Percentiles rank a stretch among this genome's conserved stretches.
Conservation (phyloP, 2,797 vertebrate genomes). For the Petrocephalus schoutedeni region DNA sequence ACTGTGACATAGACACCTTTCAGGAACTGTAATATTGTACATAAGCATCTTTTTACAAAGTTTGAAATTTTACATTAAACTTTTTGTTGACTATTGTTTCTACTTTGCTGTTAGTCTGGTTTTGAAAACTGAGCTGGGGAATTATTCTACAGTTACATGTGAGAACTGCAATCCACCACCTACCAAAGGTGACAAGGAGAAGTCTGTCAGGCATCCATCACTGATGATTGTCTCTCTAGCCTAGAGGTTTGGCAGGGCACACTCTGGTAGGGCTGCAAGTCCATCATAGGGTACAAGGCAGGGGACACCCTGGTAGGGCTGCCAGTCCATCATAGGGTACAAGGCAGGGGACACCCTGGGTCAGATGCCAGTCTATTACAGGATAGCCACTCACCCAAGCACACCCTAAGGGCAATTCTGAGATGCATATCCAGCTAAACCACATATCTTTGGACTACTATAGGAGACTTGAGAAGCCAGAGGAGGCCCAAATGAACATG, state of each 20-base stretch:
- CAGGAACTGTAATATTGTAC: background rate
- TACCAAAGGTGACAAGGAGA: background rate
- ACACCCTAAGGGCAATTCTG: background rate
- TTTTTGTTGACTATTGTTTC: background rate
- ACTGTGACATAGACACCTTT: background rate
- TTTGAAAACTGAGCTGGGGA: background rate
- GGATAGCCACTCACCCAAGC: background rate
- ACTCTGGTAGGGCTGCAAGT: too few relatives aligned
- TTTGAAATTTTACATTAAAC: background rate
- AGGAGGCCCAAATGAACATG: background rate
- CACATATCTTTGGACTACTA: background rate
- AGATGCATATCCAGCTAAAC: background rate
- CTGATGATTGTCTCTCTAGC: background rate
- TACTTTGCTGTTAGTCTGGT: background rate
- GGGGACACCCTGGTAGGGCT: too few relatives aligned
- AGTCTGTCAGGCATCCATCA: background rate
- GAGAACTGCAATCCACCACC: background rate
- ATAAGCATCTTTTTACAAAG: background rate
- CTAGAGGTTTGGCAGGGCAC: background rate
- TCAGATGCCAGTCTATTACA: background rate
- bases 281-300: too few relatives aligned
- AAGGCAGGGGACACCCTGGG: background rate
- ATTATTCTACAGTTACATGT: background rate
- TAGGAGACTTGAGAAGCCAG: background rate
- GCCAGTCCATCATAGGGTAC: background rate